Base-by-base conservation (phyloP, 2,113 vertebrate genomes). In the Odocoileus hemionus region DNA sequence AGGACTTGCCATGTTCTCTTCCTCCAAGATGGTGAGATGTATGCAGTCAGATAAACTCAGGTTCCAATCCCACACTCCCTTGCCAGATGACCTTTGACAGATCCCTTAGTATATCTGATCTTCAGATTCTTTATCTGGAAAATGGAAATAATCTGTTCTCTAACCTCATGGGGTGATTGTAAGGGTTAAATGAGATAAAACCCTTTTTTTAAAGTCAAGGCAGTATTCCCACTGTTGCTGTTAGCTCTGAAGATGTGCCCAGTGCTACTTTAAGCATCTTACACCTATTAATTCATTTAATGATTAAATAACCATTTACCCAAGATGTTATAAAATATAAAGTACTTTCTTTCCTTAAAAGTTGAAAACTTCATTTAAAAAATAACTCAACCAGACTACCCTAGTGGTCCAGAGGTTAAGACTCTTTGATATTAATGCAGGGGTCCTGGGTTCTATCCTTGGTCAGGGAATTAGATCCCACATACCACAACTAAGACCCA, bases 331-430 rank as follows among this genome's bases (percentile, higher is more conserved):
- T 80, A 60, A 88, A 96, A 39, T 55, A 57, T 8, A 91, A 83
- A 21, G 17, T 60, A 3, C 12, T n/a, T 67, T 86, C 25, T 86
- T 14, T 45, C 36, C n/a, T 74, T 57, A 80, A 86, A 92, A 39
- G 12, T 76, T 78, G 39, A 89, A 97, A 87, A 84, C 28, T 90
- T 87, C 52, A 85, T 90, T 85, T 94, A 70, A 80, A 95, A 91
- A 45, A 43, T 55, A 96, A 87, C 82, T 89, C 47, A 26, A 7
- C 11, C 12, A 76, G 12, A 76, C 39, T 76, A 26, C 39, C 23
- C 39, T 43, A 26, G 36, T 76, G 70, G 39, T 76, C 23, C 12
- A 76, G 70, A 43, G 70, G 70, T 76, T 76, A 76, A 43, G 23
- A 43, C 3, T 43, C 39, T 76, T 76, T 26, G 39, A 43, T 76